Conservation (phyloP, 2,113 vertebrate genomes). For the Aix galericulata region DNA sequence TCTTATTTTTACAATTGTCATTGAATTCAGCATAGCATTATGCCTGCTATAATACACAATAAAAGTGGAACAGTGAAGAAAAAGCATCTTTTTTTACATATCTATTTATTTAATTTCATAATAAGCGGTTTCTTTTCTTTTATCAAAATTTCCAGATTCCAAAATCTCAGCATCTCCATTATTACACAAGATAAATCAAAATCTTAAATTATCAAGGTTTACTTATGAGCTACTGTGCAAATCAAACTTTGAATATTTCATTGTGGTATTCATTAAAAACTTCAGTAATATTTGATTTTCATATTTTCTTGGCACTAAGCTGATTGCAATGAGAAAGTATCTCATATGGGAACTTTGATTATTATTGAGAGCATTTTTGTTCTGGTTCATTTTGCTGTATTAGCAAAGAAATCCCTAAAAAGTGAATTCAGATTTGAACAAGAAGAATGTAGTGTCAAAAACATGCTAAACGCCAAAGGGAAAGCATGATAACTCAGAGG, state of each 20-base stretch:
- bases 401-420: background rate
- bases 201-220: background rate
- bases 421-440: background rate
- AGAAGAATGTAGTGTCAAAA: background rate
- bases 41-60: background rate
- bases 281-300: background rate
- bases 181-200: background rate
- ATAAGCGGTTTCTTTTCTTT: background rate
- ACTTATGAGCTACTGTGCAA: background rate
- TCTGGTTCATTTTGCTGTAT: background rate
- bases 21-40: background rate
- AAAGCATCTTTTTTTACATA: background rate
- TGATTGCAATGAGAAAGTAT: background rate
- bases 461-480: background rate
- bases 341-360: background rate
- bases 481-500: background rate
- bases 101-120: background rate
- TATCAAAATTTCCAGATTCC: background rate
- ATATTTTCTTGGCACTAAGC: background rate
- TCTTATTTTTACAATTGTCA: background rate
- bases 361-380: background rate
- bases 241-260: background rate
- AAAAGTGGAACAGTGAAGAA: background rate
- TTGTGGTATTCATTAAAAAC: background rate
- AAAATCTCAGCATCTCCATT: background rate